phyloP scores from a whole-genome alignment of 2,888 invertebrate species.

The Leptothorax acervorum region DNA sequence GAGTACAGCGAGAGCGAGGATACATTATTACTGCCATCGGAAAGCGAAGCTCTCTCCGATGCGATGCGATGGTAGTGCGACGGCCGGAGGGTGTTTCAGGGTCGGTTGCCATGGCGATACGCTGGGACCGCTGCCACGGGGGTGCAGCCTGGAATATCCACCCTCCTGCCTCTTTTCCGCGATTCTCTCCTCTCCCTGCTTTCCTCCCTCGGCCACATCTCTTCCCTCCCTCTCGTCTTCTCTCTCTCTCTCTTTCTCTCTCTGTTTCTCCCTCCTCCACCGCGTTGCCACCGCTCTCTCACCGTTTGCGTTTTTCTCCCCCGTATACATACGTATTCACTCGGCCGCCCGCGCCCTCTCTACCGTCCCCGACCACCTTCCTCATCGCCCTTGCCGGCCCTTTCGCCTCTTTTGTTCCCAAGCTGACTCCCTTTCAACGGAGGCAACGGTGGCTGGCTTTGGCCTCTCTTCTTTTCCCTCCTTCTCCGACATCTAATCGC shows the following conservation, averaged over 20 bases:
- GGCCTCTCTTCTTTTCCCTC: constrained; percentile 49
- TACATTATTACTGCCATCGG: constrained; percentile 84
- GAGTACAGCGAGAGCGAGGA: constrained; percentile 79
- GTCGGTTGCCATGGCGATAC: constrained; percentile 83
- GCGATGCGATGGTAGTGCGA: constrained; percentile 75
- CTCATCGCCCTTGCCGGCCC: constrained; percentile 43
- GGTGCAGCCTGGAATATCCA: constrained; percentile 78
- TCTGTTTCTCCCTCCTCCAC: constrained; percentile 40
- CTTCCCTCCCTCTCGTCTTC: constrained; percentile 38
- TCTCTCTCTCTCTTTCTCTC: constrained; percentile 39
- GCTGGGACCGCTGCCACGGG: constrained; percentile 75
- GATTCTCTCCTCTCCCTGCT: constrained; percentile 59
- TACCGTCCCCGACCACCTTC: not conserved
- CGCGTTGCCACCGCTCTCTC: constrained; percentile 18
- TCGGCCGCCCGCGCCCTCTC: constrained; percentile 38
- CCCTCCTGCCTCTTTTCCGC: constrained; percentile 75
- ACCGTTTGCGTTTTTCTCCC: constrained; percentile 45
- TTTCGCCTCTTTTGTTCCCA: constrained; percentile 43
- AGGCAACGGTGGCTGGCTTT: constrained; percentile 47
- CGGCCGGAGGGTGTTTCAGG: constrained; percentile 82
- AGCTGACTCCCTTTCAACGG: constrained; percentile 56
- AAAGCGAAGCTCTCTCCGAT: constrained; percentile 80
- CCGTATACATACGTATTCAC: constrained; percentile 56
- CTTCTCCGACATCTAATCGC: constrained; percentile 62
- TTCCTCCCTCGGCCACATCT: constrained; percentile 31